A percentile compares a stretch with the other conserved stretches of the same genome.
Evolutionary conservation across 2,888 invertebrate species (phyloP).

Genomic region (Blomia tropicalis): DNA sequence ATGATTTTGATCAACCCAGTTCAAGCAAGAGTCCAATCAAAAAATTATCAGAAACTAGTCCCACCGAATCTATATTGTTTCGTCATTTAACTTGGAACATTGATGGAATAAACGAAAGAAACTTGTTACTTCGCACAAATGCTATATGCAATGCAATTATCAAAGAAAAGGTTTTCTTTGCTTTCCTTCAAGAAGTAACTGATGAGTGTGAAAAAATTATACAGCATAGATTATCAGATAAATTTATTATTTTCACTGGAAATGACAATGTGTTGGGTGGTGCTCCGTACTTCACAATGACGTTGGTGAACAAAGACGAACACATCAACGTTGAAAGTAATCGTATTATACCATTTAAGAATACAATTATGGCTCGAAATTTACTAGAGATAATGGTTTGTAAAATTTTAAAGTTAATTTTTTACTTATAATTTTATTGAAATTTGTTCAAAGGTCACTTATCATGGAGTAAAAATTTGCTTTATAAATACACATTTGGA

Average conservation of each 20-base stretch:
- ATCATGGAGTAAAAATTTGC: constrained; percentile 33
- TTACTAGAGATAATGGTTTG: constrained; percentile 40
- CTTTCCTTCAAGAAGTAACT: constrained; percentile 46
- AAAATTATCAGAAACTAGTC: neutral
- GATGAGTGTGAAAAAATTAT: constrained; percentile 37
- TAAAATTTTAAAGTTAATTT: constrained; percentile 16
- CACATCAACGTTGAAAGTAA: constrained; percentile 36
- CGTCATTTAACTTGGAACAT: constrained; percentile 44
- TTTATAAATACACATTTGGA: constrained; percentile 46
- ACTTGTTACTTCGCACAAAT: constrained; percentile 40
- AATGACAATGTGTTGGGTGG: constrained; percentile 25
- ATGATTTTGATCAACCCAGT: neutral
- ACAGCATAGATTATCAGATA: constrained; percentile 35
- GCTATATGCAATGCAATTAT: constrained; percentile 40
- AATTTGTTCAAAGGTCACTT: constrained; percentile 33
- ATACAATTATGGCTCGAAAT: constrained; percentile 41
- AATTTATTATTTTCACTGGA: constrained; percentile 36
- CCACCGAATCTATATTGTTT: constrained; percentile 30
- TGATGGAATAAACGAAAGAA: constrained; percentile 43
- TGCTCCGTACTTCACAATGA: constrained; percentile 38
- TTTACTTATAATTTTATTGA: constrained; percentile 1
- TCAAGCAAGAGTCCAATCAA: neutral
- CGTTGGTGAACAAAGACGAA: constrained; percentile 37
- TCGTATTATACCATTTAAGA: constrained; percentile 38
- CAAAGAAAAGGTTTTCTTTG: constrained; percentile 41